Base-by-base conservation (phyloP, 2,797 vertebrate genomes). In the Molossus alvarezi region DNA sequence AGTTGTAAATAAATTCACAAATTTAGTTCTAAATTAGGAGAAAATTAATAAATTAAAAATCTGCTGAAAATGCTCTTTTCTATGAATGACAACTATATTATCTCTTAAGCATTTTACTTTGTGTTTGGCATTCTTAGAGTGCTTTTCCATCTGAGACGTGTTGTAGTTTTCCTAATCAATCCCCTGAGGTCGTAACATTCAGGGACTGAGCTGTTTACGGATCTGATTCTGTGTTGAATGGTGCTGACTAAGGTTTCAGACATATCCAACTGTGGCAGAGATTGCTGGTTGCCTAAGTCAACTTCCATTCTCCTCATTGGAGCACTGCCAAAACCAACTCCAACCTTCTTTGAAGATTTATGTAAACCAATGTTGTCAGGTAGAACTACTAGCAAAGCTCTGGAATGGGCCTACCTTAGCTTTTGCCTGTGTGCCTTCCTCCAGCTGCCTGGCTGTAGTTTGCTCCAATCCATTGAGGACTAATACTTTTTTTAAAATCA, bases 51-150 rank as follows among this genome's bases (percentile, higher is more conserved):
- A 14, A 72, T 9, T n/a, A 29, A 84, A 76, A 93, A 89, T 58
- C 41, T 94, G 67, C 14, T 94, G 17, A 95, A 96, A 94, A 79
- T 83, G n/a, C 37, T 88, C n/a, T 90, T 65, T 88, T 53, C 72
- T 84, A 62, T 1, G n/a, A 88, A 73, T 29, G 55, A 89, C 33
- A 69, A 69, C 33, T 23, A 82, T 0, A 48, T 27, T 9, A 69
- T 73, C 55, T 92, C 55, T 57, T 37, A 64, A 15, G 57, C 58
- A 67, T 13, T 89, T 33, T 53, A 60, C 21, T 65, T 90, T 81
- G 80, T 45, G 41, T 81, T 75, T 12, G 13, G 23, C 33, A 58
- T 33, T 77, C 48, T 62, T 37, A 51, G 29, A 7, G 25, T 65
- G 20, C 62, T 88, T 80, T 62, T 29, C 41, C n/a, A 69, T 13